Percentiles rank a stretch among this genome's conserved stretches.
These are phyloP conservation scores for Globicephala melas DNA, from an alignment of 2,113 vertebrate species.

Conservation along the genomic window DNA sequence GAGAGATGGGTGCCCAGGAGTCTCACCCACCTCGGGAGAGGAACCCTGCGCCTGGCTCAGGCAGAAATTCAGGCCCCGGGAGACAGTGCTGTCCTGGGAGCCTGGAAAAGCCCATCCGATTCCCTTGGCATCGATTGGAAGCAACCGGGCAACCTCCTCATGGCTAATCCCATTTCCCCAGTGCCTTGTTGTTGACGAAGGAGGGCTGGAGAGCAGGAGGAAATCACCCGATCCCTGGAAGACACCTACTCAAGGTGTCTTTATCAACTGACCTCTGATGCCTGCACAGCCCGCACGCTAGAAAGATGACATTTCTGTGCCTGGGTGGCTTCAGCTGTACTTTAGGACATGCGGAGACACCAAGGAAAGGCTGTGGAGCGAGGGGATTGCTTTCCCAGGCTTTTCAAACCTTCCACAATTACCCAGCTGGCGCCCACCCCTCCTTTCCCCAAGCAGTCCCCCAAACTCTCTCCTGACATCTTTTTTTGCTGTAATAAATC, in stretches of 20 bases:
- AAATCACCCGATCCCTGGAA: no score
- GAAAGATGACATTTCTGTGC: not conserved
- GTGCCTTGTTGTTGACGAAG: not conserved
- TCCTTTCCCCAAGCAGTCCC: no score
- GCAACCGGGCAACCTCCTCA: not conserved
- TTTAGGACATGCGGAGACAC: not conserved
- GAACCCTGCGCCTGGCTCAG: not conserved
- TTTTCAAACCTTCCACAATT: not conserved
- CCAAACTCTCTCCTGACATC: not conserved
- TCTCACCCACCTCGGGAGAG: no score
- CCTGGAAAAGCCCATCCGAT: not conserved
- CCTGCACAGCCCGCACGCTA: fast-evolving
- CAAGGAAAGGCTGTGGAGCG: not conserved
- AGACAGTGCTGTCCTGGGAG: not conserved
- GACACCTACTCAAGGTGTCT: fast-evolving
- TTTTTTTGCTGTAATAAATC: no score
- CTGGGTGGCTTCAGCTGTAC: not conserved
- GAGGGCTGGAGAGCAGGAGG: not conserved
- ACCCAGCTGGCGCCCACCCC: not conserved
- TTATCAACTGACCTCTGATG: fast-evolving
- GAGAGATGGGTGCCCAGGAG: not conserved
- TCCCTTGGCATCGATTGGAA: not conserved
- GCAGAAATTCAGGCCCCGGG: not conserved
- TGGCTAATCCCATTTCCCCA: fast-evolving
- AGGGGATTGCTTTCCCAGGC: no score